A percentile compares a stretch with the other conserved stretches of the same genome.
These are phyloP conservation scores for Entosphenus tridentatus DNA, from an alignment of 2,113 vertebrate genomes.

Conservation along the genomic window DNA sequence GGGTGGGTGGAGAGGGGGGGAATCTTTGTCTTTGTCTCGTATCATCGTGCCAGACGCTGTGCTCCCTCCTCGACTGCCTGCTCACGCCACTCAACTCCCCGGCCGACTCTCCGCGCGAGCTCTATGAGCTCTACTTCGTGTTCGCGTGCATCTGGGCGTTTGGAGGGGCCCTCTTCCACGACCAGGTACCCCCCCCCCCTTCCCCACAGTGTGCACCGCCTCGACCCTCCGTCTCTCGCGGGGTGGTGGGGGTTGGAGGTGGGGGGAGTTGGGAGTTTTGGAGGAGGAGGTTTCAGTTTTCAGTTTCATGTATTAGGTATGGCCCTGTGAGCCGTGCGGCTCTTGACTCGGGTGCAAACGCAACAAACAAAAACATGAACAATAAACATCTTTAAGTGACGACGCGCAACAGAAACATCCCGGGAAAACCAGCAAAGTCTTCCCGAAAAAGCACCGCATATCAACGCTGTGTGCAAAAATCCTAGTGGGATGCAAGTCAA, in stretches of 20 bases:
- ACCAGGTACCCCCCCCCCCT: conserved; percentile 27
- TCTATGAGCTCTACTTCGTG: conserved; percentile 42
- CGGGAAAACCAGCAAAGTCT: background rate
- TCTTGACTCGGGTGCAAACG: too few species aligned
- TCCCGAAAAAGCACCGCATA: background rate
- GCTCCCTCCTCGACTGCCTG: conserved; percentile 35
- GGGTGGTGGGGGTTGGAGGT: background rate
- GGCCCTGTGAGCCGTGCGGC: too few species aligned
- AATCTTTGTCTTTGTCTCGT: too few species aligned
- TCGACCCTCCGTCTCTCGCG: too few species aligned
- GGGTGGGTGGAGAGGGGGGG: too few species aligned
- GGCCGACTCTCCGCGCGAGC: conserved; percentile 32
- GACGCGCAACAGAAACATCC: too few species aligned
- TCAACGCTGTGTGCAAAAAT: background rate
- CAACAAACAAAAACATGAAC: too few species aligned
- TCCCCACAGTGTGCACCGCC: too few species aligned
- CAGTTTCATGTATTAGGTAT: too few species aligned
- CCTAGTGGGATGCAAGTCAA: background rate
- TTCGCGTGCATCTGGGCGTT: conserved; percentile 41
- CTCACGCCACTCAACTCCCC: conserved; percentile 37
- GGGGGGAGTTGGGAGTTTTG: background rate
- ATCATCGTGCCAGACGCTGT: too few species aligned
- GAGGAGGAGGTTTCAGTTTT: background rate
- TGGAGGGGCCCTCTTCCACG: conserved; percentile 38
- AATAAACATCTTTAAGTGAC: too few species aligned